Percentiles rank a stretch among this genome's conserved stretches.
These are phyloP conservation scores for Coregonus ussuriensis DNA, from an alignment of 2,797 vertebrate species.

Conservation along the genomic window DNA sequence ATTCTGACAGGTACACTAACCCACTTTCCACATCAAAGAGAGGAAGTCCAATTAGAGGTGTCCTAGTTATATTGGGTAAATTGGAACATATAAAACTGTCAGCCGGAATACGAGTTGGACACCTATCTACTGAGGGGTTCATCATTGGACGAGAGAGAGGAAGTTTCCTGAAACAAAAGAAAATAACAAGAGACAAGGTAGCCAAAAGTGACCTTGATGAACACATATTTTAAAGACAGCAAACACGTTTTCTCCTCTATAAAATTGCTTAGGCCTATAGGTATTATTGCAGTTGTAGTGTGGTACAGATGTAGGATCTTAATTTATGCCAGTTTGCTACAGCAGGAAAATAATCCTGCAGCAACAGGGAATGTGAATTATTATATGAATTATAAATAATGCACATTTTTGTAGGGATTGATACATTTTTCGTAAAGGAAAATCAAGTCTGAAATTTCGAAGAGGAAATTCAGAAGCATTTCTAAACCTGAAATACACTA, in stretches of 20 bases:
- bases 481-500: too few relatives aligned
- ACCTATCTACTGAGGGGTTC: constrained; percentile 10
- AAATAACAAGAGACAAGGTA: constrained; percentile 16
- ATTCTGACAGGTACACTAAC: constrained; percentile 5
- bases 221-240: constrained; percentile 20
- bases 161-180: constrained; percentile 7
- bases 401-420: too few relatives aligned
- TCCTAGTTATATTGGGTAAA: constrained; percentile 18
- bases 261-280: neutral
- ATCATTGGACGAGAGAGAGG: constrained; percentile 6
- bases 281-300: too few relatives aligned
- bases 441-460: too few relatives aligned
- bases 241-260: neutral
- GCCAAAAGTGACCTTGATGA: constrained; percentile 24
- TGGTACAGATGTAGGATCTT: too few relatives aligned
- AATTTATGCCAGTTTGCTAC: too few relatives aligned
- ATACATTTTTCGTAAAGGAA: too few relatives aligned
- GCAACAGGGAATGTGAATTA: too few relatives aligned
- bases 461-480: too few relatives aligned
- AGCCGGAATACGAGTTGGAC: constrained; percentile 13
- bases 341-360: too few relatives aligned
- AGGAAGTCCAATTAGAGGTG: constrained; percentile 21
- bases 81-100: constrained; percentile 14
- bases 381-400: too few relatives aligned
- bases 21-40: constrained; percentile 19